Percentiles rank a stretch among this genome's conserved stretches.
These are phyloP conservation scores for Spermophilus dauricus DNA, from an alignment of 2,113 vertebrate genomes.

Conservation along the genomic window DNA sequence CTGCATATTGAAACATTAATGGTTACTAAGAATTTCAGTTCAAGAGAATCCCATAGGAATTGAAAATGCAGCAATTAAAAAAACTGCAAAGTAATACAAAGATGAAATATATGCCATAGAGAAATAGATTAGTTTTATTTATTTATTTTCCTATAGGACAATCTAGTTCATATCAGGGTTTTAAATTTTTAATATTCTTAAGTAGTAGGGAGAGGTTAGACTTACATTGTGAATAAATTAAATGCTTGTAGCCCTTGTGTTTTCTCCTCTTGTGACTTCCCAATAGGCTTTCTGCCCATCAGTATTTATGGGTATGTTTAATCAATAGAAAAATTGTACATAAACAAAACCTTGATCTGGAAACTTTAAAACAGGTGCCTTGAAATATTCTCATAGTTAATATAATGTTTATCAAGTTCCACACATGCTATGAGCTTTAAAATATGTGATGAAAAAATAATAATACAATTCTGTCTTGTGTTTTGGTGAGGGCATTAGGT, in stretches of 20 bases:
- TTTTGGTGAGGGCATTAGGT: background rate
- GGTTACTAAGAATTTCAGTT: background rate
- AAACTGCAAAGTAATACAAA: conserved; percentile 18
- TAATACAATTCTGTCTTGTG: background rate
- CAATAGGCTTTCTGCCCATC: background rate
- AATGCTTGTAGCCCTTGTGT: background rate
- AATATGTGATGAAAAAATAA: conserved; percentile 1
- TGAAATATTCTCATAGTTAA: background rate
- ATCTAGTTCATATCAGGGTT: background rate
- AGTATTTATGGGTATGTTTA: background rate
- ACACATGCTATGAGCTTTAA: background rate
- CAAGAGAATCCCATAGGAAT: conserved; percentile 14
- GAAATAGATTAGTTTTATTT: background rate
- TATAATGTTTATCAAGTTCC: background rate
- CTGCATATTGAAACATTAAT: background rate
- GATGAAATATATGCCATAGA: background rate
- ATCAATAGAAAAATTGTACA: background rate
- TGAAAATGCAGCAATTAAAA: background rate
- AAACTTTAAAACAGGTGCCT: background rate
- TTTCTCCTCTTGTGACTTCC: background rate
- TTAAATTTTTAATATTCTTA: background rate
- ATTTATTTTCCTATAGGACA: background rate
- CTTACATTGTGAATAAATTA: background rate
- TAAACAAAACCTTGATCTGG: background rate
- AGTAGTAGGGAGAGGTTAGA: background rate